These are phyloP conservation scores for Nesometra sesokonis DNA, from an alignment of 35 echinoderm and acorn worm genomes.

Conservation along the genomic window DNA sequence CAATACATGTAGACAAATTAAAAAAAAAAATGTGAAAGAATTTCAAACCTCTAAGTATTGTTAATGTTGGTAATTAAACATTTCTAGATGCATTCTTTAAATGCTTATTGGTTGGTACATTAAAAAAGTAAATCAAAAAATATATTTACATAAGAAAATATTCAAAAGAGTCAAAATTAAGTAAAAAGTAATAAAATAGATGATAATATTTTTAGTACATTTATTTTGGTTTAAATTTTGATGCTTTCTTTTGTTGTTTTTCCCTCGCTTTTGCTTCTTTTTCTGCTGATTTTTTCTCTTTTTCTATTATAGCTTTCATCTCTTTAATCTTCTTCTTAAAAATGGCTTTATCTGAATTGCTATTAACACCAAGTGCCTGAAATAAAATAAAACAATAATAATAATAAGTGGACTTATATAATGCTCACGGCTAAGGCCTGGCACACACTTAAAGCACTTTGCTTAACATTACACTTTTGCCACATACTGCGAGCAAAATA, in stretches of 20 bases:
- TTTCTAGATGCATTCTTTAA: too few species aligned
- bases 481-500: too few species aligned
- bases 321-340: conserved; percentile 98
- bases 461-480: too few species aligned
- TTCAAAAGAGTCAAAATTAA: neutral
- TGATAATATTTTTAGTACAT: neutral
- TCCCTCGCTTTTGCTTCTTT: conserved; percentile 87
- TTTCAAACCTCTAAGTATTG: too few species aligned
- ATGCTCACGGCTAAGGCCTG: too few species aligned
- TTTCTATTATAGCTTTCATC: conserved; percentile 70
- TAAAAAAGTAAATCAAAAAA: neutral
- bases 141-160: neutral
- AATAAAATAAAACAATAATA: conserved; percentile 4
- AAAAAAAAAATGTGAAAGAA: too few species aligned
- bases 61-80: too few species aligned
- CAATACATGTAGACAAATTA: too few species aligned
- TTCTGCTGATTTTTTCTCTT: conserved; percentile 53
- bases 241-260: conserved; percentile 92
- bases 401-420: too few species aligned
- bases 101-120: neutral
- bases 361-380: conserved; percentile 65
- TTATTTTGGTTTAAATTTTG: conserved; percentile 31
- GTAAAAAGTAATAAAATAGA: neutral
- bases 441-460: too few species aligned
- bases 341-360: conserved; percentile 40